Evolutionary conservation across 2,888 invertebrate species (phyloP).

Genomic region (Philhelius pedissequus): DNA sequence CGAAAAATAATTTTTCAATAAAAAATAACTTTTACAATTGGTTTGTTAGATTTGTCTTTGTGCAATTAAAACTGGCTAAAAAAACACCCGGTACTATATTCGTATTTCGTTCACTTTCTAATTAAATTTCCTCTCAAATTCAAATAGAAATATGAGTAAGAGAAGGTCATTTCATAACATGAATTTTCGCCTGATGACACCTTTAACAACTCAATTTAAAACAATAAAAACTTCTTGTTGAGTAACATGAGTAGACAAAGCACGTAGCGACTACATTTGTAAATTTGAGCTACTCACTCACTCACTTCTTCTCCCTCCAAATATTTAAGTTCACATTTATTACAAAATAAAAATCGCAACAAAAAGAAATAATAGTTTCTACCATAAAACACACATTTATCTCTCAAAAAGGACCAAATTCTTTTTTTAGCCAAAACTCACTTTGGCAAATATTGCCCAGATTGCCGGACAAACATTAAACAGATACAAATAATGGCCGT

Average conservation of each 20-base stretch:
- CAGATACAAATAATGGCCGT: constrained; percentile 62
- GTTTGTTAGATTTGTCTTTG: no score
- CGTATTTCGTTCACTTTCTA: no score
- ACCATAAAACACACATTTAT: neutral
- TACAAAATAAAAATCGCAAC: constrained; percentile 25
- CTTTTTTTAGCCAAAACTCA: constrained; percentile 47
- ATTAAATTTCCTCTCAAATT: no score
- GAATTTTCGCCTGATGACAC: no score
- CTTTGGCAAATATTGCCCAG: constrained; percentile 65
- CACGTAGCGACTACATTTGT: constrained; percentile 39
- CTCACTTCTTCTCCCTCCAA: neutral
- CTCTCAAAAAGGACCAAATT: constrained; percentile 33
- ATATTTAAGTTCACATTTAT: constrained; percentile 5
- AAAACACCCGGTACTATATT: no score
- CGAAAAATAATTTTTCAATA: no score
- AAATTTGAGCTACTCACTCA: constrained; percentile 28
- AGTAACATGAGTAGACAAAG: neutral
- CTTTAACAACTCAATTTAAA: constrained; percentile 33
- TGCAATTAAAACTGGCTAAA: no score
- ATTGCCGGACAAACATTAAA: constrained; percentile 68
- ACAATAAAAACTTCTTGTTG: constrained; percentile 3
- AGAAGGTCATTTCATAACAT: no score
- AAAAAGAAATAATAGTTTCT: constrained; percentile 11
- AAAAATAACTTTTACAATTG: no score
- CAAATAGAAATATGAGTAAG: no score